Conservation (phyloP, 2,888 invertebrate genomes). For the Troides aeacus region DNA sequence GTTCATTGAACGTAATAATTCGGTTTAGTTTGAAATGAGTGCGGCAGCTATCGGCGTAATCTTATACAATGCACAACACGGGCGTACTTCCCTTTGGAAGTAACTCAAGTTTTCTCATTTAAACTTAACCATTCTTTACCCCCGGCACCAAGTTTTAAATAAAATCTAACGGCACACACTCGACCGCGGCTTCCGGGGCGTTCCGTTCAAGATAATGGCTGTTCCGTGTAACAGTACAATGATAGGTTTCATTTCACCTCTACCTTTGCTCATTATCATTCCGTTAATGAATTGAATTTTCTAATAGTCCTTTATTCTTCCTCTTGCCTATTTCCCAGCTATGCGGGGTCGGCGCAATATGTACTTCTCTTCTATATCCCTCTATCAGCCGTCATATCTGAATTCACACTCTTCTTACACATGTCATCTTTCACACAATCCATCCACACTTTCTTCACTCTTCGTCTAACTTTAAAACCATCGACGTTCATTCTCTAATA, state of each 20-base stretch:
- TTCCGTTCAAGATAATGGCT: conserved; percentile 22
- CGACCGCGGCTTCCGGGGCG: conserved; percentile 3
- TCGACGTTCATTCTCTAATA: too few species aligned
- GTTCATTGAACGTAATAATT: too few species aligned
- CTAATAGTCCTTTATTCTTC: too few species aligned
- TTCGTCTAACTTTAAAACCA: too few species aligned
- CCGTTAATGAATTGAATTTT: too few species aligned
- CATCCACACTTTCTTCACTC: too few species aligned
- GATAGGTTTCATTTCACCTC: conserved; percentile 9
- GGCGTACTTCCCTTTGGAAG: conserved; percentile 13
- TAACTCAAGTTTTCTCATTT: conserved; percentile 28
- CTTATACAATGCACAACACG: background rate
- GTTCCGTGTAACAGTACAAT: conserved; percentile 16
- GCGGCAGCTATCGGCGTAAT: background rate
- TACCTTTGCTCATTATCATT: background rate
- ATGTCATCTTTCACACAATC: too few species aligned
- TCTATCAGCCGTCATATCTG: too few species aligned
- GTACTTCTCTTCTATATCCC: too few species aligned
- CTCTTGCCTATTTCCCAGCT: too few species aligned
- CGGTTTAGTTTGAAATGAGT: background rate
- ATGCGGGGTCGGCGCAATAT: too few species aligned
- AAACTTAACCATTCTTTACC: conserved; percentile 26
- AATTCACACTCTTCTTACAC: too few species aligned
- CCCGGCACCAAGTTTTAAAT: conserved; percentile 26
- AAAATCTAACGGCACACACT: conserved; percentile 28